Evolutionary conservation across 2,888 invertebrate genomes (phyloP).

Genomic region (Iselma pallidipennis): DNA sequence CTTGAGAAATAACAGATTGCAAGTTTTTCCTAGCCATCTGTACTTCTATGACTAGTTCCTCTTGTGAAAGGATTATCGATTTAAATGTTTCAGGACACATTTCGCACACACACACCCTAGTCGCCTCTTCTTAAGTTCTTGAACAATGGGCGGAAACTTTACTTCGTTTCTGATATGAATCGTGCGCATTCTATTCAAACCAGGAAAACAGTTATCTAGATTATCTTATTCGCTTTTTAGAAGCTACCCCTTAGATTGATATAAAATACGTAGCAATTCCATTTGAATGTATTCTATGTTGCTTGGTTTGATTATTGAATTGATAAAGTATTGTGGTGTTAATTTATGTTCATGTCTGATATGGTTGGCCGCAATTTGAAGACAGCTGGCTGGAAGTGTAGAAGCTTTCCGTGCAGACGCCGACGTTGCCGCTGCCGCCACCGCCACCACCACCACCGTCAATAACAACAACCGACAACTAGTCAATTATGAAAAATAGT

Average conservation of each 20-base stretch:
- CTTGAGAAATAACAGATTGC: too few species aligned
- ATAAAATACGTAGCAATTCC: neutral
- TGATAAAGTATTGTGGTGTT: neutral
- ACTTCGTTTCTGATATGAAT: neutral
- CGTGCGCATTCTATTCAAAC: neutral
- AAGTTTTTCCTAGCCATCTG: too few species aligned
- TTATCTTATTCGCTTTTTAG: constrained; percentile 1
- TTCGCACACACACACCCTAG: neutral
- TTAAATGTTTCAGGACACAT: neutral
- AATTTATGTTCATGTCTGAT: neutral
- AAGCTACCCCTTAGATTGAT: neutral
- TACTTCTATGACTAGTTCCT: neutral
- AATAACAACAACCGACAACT: neutral
- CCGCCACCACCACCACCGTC: neutral
- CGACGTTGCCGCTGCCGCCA: neutral
- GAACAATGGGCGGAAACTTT: constrained; percentile 4
- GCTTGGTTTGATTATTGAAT: neutral
- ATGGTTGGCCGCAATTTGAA: neutral
- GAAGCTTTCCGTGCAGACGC: neutral
- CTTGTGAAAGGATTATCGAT: neutral
- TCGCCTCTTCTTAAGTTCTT: neutral
- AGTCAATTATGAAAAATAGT: neutral
- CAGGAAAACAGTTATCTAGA: constrained; percentile 7
- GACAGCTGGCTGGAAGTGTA: neutral
- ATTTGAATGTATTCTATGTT: neutral